These are phyloP conservation scores for Opisthograptis luteolata DNA, from an alignment of 2,888 invertebrate genomes.

Conservation along the genomic window DNA sequence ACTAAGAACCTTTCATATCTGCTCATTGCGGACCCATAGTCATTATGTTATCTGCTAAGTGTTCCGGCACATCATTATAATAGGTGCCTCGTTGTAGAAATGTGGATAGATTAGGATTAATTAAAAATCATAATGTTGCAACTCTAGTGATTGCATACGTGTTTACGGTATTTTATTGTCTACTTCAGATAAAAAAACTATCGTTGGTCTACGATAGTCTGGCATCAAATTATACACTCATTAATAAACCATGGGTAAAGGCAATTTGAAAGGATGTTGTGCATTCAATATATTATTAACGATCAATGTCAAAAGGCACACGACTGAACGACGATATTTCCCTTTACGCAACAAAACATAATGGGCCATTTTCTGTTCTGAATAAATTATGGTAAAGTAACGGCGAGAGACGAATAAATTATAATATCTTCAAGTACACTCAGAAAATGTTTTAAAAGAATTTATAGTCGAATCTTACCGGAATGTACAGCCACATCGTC, in stretches of 20 bases:
- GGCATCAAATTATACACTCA: slow-evolving; percentile 22
- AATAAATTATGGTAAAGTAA: slow-evolving; percentile 37
- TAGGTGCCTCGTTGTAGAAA: slow-evolving; percentile 30
- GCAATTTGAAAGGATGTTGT: slow-evolving; percentile 46
- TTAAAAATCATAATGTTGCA: too few relatives aligned
- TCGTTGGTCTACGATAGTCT: too few relatives aligned
- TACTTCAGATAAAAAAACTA: too few relatives aligned
- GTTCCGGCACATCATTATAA: slow-evolving; percentile 41
- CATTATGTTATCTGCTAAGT: slow-evolving; percentile 32
- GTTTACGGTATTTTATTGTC: too few relatives aligned
- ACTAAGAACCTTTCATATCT: slow-evolving; percentile 34
- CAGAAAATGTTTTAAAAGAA: slow-evolving; percentile 17
- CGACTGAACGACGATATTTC: slow-evolving; percentile 39
- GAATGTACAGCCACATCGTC: slow-evolving; percentile 90
- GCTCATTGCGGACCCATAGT: slow-evolving; percentile 16
- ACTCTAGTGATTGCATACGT: too few relatives aligned
- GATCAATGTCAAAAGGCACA: slow-evolving; percentile 40
- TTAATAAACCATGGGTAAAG: slow-evolving; percentile 13
- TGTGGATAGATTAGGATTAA: too few relatives aligned
- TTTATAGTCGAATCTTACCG: slow-evolving; percentile 76
- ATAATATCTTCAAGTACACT: slow-evolving; percentile 32
- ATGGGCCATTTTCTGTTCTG: slow-evolving; percentile 33
- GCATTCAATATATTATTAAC: slow-evolving; percentile 39
- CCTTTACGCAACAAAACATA: slow-evolving; percentile 40
- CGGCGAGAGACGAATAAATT: slow-evolving; percentile 36